phyloP scores from a whole-genome alignment of 2,113 vertebrate species.

The Otocyon megalotis region DNA sequence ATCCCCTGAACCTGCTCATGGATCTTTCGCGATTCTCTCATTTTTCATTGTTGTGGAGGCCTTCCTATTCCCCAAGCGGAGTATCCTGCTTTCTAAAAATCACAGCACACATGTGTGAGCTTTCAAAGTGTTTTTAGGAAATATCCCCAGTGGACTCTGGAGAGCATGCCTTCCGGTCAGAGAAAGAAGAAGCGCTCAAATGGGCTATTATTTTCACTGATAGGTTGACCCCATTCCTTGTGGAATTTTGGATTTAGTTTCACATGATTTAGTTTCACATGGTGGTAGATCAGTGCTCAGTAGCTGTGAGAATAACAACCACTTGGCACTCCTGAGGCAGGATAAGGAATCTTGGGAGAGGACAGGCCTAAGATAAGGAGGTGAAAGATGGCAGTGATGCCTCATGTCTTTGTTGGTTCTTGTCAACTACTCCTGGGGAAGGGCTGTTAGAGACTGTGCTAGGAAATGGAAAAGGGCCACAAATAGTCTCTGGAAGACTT shows the following conservation, averaged over 20 bases:
- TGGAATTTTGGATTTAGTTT: constrained; percentile 76
- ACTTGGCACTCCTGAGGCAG: background rate
- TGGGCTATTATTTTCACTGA: constrained; percentile 79
- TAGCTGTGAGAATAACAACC: background rate
- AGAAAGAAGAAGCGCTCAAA: constrained; percentile 70
- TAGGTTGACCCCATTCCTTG: constrained; percentile 72
- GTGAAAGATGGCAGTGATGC: background rate
- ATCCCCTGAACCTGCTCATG: background rate
- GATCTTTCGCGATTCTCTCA: background rate
- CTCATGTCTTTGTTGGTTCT: background rate
- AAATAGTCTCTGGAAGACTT: background rate
- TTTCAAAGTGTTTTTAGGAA: constrained; percentile 68
- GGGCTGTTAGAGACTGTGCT: background rate
- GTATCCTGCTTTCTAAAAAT: constrained; percentile 75
- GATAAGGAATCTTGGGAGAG: background rate
- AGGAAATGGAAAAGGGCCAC: background rate
- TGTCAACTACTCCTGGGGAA: background rate
- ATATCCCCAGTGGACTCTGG: constrained; percentile 68
- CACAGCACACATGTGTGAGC: constrained; percentile 71
- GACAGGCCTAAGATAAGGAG: background rate
- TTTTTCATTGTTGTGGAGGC: constrained; percentile 28
- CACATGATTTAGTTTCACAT: constrained; percentile 73
- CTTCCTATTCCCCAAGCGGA: constrained; percentile 50
- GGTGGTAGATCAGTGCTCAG: constrained; percentile 45
- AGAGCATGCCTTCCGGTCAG: constrained; percentile 80